Evolutionary conservation across 2,888 invertebrate species (phyloP).

Genomic region (Rhagonycha lutea): DNA sequence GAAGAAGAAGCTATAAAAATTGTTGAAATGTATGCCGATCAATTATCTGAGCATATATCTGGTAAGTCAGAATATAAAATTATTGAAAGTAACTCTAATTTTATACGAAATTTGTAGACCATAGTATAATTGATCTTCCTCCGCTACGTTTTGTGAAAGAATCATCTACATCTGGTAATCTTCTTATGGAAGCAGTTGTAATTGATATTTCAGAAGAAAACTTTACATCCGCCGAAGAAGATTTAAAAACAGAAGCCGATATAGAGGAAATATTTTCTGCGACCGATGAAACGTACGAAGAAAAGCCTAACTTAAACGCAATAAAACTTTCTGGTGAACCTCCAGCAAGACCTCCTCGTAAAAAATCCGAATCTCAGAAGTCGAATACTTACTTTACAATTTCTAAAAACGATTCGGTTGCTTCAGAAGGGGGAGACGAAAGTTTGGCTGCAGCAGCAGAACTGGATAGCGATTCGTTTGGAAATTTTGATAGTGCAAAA

Average conservation of each 20-base stretch:
- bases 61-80: conserved; percentile 51
- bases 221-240: conserved; percentile 80
- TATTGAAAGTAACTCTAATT: conserved; percentile 4
- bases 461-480: conserved; percentile 65
- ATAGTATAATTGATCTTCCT: conserved; percentile 84
- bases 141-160: conserved; percentile 88
- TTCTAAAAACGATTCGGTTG: conserved; percentile 64
- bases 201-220: conserved; percentile 88
- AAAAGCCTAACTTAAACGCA: conserved; percentile 56
- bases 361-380: conserved; percentile 66
- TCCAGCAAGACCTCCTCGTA: conserved; percentile 65
- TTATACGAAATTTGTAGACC: conserved; percentile 59
- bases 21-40: conserved; percentile 93
- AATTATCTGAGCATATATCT: conserved; percentile 84
- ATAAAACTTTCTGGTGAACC: conserved; percentile 61
- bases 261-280: conserved; percentile 81
- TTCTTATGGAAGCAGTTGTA: conserved; percentile 88
- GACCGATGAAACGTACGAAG: conserved; percentile 68
- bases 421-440: conserved; percentile 59
- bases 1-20: conserved; percentile 91
- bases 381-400: conserved; percentile 67
- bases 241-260: conserved; percentile 83
- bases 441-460: conserved; percentile 58
- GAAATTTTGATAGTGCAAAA: conserved; percentile 70
- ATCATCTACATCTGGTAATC: conserved; percentile 84